Percentiles rank a stretch among this genome's conserved stretches.
These are phyloP conservation scores for Mimas tiliae DNA, from an alignment of 2,888 invertebrate genomes.

Conservation along the genomic window DNA sequence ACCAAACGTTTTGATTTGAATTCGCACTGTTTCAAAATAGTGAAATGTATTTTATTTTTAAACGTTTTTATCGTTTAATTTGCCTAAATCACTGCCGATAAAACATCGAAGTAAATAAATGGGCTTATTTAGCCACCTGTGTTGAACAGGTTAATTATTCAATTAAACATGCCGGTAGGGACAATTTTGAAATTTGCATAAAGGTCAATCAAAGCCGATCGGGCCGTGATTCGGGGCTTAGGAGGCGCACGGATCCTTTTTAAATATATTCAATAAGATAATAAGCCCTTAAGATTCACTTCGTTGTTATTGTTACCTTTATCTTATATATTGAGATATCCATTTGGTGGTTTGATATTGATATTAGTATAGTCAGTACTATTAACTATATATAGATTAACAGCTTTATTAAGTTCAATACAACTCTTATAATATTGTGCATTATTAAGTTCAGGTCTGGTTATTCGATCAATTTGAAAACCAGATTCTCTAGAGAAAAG, in stretches of 20 bases:
- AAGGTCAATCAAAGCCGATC: constrained; percentile 72
- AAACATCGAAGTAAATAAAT: constrained; percentile 9
- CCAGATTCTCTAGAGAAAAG: no score
- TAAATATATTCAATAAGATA: constrained; percentile 28
- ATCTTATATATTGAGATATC: neutral
- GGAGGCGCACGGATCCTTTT: neutral
- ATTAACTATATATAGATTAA: neutral
- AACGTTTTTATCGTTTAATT: neutral
- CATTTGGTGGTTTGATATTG: neutral
- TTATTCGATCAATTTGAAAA: no score
- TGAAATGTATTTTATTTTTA: neutral
- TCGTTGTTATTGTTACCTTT: constrained; percentile 13
- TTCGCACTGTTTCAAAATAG: no score
- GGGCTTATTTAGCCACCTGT: constrained; percentile 37
- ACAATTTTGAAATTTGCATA: constrained; percentile 69
- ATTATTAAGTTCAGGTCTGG: no score
- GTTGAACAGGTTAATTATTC: constrained; percentile 70
- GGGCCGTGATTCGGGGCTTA: constrained; percentile 56
- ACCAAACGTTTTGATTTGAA: no score
- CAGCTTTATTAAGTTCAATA: no score
- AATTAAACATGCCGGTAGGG: constrained; percentile 62
- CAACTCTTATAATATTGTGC: no score
- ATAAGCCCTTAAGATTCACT: constrained; percentile 23
- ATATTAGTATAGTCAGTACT: neutral
- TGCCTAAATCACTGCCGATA: neutral